A percentile compares a stretch with the other conserved stretches of the same genome.
phyloP scores from a whole-genome alignment of 2,113 vertebrate species.

The Azemiops feae region DNA sequence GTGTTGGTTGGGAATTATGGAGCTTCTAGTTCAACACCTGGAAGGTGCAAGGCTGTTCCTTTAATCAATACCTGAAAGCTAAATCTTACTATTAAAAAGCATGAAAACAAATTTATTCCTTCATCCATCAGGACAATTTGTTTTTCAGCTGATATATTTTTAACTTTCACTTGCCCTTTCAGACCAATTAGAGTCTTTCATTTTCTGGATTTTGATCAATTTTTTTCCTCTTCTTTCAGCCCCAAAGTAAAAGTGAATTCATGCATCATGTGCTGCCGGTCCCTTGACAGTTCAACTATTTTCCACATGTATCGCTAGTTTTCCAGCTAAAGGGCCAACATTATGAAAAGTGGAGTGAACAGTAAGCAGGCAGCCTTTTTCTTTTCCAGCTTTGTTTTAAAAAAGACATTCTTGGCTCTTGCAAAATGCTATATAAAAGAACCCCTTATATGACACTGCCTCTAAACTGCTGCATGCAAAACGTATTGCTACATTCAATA shows the following conservation, averaged over 20 bases:
- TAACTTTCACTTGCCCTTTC: slow-evolving; percentile 12
- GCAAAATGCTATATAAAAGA: background rate
- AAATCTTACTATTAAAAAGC: background rate
- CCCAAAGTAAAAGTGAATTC: background rate
- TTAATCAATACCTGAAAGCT: background rate
- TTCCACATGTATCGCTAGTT: background rate
- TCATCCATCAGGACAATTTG: background rate
- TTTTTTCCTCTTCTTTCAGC: background rate
- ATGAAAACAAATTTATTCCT: background rate
- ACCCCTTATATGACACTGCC: background rate
- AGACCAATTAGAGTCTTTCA: background rate
- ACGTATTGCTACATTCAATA: background rate
- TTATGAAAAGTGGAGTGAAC: background rate
- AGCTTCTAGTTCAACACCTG: background rate
- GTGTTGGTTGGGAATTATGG: background rate
- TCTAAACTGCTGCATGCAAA: background rate
- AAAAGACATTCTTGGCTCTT: background rate
- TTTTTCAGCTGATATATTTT: background rate
- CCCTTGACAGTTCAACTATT: background rate
- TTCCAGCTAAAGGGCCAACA: slow-evolving; percentile 8
- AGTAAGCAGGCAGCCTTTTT: background rate
- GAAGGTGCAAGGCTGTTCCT: background rate
- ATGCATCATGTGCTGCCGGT: background rate
- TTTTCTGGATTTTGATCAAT: background rate
- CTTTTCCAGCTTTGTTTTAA: background rate